phyloP scores from a whole-genome alignment of 2,888 invertebrate genomes.

The Idaea biselata region DNA sequence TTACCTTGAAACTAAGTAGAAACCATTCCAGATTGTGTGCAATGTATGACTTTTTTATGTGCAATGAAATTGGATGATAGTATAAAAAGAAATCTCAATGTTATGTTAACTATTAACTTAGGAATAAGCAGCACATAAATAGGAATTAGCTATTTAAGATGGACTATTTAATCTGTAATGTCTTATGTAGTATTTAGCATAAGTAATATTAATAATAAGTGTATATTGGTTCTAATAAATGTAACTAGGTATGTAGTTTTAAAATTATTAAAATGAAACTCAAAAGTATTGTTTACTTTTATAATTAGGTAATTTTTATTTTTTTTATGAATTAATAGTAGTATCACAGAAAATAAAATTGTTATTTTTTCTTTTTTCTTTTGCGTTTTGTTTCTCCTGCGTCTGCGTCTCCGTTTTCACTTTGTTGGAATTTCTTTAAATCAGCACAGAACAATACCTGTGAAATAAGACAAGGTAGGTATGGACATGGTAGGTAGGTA shows the following conservation, averaged over 20 bases:
- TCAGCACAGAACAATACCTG: conserved; percentile 91
- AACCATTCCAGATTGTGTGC: conserved; percentile 67
- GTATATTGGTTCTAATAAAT: conserved; percentile 1
- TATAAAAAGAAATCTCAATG: not conserved
- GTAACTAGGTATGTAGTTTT: conserved; percentile 3
- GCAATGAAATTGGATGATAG: not conserved
- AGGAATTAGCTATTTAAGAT: not conserved
- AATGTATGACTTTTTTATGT: conserved; percentile 2
- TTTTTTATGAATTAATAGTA: conserved; percentile 16
- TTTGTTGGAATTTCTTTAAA: conserved; percentile 84
- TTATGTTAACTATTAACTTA: not conserved
- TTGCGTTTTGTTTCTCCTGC: conserved; percentile 48
- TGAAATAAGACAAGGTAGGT: conserved; percentile 37
- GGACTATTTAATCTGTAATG: not conserved
- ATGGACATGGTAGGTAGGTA: no score
- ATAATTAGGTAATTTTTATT: conserved; percentile 3
- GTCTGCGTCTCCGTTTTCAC: conserved; percentile 26
- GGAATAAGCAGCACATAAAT: not conserved
- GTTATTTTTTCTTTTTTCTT: conserved; percentile 47
- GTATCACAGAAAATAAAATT: conserved; percentile 11
- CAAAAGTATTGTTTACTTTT: conserved; percentile 8
- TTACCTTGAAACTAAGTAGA: conserved; percentile 31
- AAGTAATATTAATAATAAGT: not conserved
- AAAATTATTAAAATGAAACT: conserved; percentile 7
- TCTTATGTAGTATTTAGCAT: not conserved